Base-by-base conservation (phyloP, 2,797 vertebrate species). In the Phaenicophaeus curvirostris region DNA sequence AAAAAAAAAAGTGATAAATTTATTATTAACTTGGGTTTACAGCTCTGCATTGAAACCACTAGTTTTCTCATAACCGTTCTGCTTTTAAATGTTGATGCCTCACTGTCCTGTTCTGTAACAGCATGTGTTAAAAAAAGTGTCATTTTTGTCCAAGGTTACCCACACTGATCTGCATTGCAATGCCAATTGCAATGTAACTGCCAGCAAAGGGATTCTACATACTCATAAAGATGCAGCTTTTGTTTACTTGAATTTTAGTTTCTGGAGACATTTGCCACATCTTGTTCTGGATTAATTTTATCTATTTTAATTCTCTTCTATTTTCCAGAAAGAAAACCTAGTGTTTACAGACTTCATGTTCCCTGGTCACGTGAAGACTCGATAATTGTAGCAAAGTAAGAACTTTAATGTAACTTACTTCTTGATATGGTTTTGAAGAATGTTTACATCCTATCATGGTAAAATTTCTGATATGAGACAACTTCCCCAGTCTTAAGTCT, bases 341-440 rank as follows among this genome's bases (percentile, higher is more conserved):
- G 94, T 74, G 97, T 99, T 81, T 99, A 99, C 97, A 98, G 98
- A 95, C 96, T 99, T 79, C 98, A 98, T 82, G 98, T 99, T 35
- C 98, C 99, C 4, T 99, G 99, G 99, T 99, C 99, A 94, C 97
- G 98, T 37, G 99, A 99, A 96, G 99, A 99, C 95, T 98, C 98
- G 50, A 79, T 99, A 87, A 98, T 90, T 94, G 98, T 98, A 66
- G 98, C 97, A 37, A 98, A 98, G 99, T 99, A 96, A 97, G 98
- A 66, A 84, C 65, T 87, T 95, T 3, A 92, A 48, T 93, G 19
- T 77, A n/a, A 41, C 50, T 79, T 83, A 67, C 59, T 89, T 44
- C 27, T 87, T 80, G 8, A 9, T 90, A 17, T 30, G 5, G 72
- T 94, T 94, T 92, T 37, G 11, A 74, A 54, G 37, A 82, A 42